Base-by-base conservation (phyloP, 2,888 invertebrate species). In the Cryptus viduatorius region DNA sequence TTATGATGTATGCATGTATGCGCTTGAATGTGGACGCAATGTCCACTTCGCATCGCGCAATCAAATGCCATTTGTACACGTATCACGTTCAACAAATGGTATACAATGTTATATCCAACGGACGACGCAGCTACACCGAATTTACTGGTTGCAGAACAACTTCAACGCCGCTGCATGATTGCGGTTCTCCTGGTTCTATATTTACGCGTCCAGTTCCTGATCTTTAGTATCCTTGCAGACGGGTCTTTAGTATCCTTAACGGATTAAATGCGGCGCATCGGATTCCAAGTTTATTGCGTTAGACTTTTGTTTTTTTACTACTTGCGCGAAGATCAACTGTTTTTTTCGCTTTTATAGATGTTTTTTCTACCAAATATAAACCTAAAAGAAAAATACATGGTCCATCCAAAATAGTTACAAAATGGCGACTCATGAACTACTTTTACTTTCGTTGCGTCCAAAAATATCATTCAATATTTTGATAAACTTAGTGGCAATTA, bases 21-120 rank as follows among this genome's bases (percentile, higher is more conserved):
- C 7, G 1, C 31, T 77, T n/a, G 1, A 16, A 29, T 56, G 53
- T n/a, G 44, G 53, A 7, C 65, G 19, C 56, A 29, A 16, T 29
- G 44, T 31, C 46, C 46, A 64, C 50, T 71, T 64, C n/a, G 19
- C 61, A n/a, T 64, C 24, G 42, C 44, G 64, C 50, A 71, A 79
- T 71, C 79, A 71, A 79, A 29, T 31, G 50, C 12, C 48, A 79
- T 79, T 79, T 65, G 71, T 79, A 65, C 44, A 50, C 71, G 50
- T 14, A 53, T 71, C 71, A 64, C 53, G 64, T 53, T n/a, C 61
- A 19, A 61, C 69, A 50, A 78, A 67, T 69, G 50, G 37, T 48
- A 69, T 42, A 78, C 48, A 44, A 61, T 61, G 78, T 78, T 61
- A 61, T 19, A 37, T 50, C 46, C 46, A 24, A 78, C 78, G 46